Evolutionary conservation across 2,113 vertebrate genomes (phyloP).

Genomic region (Chaetodon auriga): DNA sequence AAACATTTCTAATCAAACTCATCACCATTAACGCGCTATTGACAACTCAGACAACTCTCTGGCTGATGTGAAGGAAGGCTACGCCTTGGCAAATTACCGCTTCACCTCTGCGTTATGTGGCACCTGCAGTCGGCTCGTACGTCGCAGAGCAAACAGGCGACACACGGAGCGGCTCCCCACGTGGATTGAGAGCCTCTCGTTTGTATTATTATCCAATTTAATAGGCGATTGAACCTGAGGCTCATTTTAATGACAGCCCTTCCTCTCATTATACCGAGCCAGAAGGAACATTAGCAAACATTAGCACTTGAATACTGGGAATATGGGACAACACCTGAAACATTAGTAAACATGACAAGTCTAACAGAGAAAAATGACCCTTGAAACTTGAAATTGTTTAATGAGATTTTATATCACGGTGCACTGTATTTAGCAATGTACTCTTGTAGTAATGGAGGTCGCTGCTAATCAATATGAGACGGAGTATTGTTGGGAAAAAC

Average conservation of each 20-base stretch:
- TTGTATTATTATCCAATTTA: conserved; percentile 74
- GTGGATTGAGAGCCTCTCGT: conserved; percentile 34
- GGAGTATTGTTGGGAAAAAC: conserved; percentile 31
- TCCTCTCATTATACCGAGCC: conserved; percentile 56
- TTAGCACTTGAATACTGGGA: conserved; percentile 39
- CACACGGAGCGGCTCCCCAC: conserved; percentile 19
- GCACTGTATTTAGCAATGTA: conserved; percentile 30
- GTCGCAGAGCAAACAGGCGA: conserved; percentile 41
- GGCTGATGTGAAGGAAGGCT: conserved; percentile 36
- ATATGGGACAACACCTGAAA: conserved; percentile 53
- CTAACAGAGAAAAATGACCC: conserved; percentile 60
- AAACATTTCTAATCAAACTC: conserved; percentile 65
- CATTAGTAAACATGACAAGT: conserved; percentile 55
- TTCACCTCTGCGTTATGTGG: conserved; percentile 31
- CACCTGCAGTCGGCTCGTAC: conserved; percentile 7
- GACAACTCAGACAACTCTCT: conserved; percentile 56
- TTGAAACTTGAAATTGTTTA: conserved; percentile 37
- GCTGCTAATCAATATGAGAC: conserved; percentile 47
- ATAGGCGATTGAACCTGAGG: conserved; percentile 64
- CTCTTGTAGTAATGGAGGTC: not conserved
- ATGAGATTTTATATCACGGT: conserved; percentile 14
- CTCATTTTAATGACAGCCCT: conserved; percentile 55
- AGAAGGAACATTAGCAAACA: conserved; percentile 65
- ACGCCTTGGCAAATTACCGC: conserved; percentile 39
- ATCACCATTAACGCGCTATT: conserved; percentile 53